phyloP scores from a whole-genome alignment of 1,140 invertebrate species.

The Carcinoscorpius rotundicauda region DNA sequence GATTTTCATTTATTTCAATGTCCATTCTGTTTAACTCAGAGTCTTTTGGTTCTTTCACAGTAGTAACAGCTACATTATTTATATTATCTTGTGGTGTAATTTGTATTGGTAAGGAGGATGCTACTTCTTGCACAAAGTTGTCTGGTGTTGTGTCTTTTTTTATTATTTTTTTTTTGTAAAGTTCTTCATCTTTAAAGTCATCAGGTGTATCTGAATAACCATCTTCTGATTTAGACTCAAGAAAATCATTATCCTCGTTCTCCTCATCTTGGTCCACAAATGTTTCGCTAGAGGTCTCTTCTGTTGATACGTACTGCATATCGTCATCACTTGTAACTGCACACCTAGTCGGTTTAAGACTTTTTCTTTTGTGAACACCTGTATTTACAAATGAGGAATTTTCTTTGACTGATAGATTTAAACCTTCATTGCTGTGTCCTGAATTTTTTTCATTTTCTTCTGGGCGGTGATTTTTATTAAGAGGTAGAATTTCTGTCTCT shows the following conservation, averaged over 20 bases:
- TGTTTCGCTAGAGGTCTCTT: slow-evolving; percentile 24
- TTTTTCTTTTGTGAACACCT: slow-evolving; percentile 64
- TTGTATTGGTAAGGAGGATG: no score
- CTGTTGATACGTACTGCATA: slow-evolving; percentile 19
- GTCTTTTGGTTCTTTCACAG: no score
- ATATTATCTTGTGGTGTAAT: no score
- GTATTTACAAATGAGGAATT: slow-evolving; percentile 21
- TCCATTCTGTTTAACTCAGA: no score
- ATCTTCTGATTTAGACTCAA: slow-evolving; percentile 11
- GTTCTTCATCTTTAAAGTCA: no score
- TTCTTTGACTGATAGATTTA: slow-evolving; percentile 30
- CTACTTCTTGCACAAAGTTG: no score
- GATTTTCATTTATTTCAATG: slow-evolving; percentile 38
- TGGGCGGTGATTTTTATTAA: no score
- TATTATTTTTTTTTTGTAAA: no score
- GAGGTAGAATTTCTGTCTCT: no score
- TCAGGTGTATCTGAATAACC: background rate
- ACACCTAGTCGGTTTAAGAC: slow-evolving; percentile 76
- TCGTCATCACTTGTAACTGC: slow-evolving; percentile 29
- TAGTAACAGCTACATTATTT: no score
- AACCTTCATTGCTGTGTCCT: slow-evolving; percentile 32
- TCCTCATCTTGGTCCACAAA: slow-evolving; percentile 24
- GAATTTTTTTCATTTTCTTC: no score
- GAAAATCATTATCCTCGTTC: background rate
- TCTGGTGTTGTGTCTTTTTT: no score